Base-by-base conservation (phyloP, 2,888 invertebrate species). In the Ophonus ardosiacus region DNA sequence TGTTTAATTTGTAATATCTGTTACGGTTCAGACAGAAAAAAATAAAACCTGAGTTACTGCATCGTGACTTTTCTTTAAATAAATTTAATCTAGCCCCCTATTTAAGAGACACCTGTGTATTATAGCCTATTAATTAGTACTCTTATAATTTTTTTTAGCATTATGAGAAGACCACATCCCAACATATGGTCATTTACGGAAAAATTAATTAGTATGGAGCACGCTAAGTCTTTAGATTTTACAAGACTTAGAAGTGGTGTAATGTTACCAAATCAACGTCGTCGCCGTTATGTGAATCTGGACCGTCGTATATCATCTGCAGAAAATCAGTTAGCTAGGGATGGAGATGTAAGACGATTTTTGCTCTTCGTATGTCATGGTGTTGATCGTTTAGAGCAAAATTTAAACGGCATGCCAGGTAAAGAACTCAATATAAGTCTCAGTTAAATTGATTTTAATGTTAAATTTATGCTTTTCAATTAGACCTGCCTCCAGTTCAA, bases 151-250 rank as follows among this genome's bases (percentile, higher is more conserved):
- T 31, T 31, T 31, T 31, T 31, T 56, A 18, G 57, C 4, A 24
- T 59, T 21, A 15, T 57, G 17, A 56, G 79, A 56, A 17, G 79
- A 24, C 24, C 79, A 8, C 79, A 79, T 59, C 79, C 56, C 7
- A 59, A 79, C 31, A 79, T 79, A 13, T 79, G 79, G 57, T 17
- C 21, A 13, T 79, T 79, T 57, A 79, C 79, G 0, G 59, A 57
- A 13, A 57, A 56, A 21, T 57, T 79, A 24, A 56, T n/a, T 6
- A 6, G 31, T 17, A 56, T 31, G 15, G 15, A 79, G 21, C 57
- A 79, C 8, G n/a, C 7, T 1, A 79, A 79, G 56, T 17, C 57
- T 31, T 13, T 15, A 15, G 79, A 79, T 59, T 59, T 79, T 57
- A 24, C 21, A 4, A 7, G 79, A 15, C 31, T 56, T 3, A 8